Conservation (phyloP, 2,888 invertebrate species). For the Rambutsinella grinnellia region DNA sequence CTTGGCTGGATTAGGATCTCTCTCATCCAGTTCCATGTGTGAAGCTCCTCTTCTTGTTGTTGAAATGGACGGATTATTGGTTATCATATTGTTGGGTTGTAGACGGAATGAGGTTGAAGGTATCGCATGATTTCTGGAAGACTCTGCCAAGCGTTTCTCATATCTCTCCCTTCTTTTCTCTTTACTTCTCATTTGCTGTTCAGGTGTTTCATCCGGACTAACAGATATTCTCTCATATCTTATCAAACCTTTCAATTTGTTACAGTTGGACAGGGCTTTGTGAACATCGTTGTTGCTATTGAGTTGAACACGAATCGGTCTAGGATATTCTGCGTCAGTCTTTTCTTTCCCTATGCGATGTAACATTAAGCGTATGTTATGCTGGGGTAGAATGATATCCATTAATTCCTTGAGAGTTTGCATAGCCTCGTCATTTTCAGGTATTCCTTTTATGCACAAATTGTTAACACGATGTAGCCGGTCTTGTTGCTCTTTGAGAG, state of each 20-base stretch:
- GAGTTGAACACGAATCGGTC: not conserved
- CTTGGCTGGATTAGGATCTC: too few relatives aligned
- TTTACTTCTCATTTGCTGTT: not conserved
- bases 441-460: constrained; percentile 11
- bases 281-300: constrained; percentile 6
- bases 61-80: too few relatives aligned
- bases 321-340: too few relatives aligned
- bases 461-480: not conserved
- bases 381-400: constrained; percentile 2
- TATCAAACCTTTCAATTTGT: not conserved
- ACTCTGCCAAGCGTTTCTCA: too few relatives aligned
- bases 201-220: not conserved
- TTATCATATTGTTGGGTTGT: too few relatives aligned
- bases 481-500: not conserved
- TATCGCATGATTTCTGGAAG: too few relatives aligned
- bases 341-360: not conserved
- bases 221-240: not conserved
- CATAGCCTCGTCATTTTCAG: constrained; percentile 4
- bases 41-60: too few relatives aligned
- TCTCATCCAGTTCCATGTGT: too few relatives aligned
- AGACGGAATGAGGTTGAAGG: too few relatives aligned
- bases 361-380: not conserved
- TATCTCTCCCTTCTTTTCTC: constrained; percentile 2
- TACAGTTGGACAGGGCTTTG: constrained; percentile 3
- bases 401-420: not conserved